A percentile compares a stretch with the other conserved stretches of the same genome.
phyloP scores from a whole-genome alignment of 2,888 invertebrate species.

The Altica lythri region DNA sequence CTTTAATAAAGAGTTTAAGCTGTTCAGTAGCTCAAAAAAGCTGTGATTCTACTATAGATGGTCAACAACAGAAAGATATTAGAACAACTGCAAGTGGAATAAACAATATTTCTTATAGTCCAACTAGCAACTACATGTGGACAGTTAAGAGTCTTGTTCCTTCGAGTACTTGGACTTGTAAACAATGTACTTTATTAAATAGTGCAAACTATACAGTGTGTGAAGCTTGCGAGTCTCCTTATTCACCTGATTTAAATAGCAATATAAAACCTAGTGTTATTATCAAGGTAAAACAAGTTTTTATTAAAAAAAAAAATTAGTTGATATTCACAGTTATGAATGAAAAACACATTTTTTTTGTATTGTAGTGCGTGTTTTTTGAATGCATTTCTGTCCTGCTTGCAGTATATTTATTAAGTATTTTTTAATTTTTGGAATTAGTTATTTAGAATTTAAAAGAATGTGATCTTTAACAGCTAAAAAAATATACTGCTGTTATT shows the following conservation, averaged over 20 bases:
- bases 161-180: constrained; percentile 67
- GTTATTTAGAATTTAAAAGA: no score
- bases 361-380: no score
- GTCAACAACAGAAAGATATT: constrained; percentile 49
- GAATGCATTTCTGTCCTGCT: no score
- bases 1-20: constrained; percentile 54
- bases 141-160: constrained; percentile 47
- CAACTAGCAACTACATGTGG: constrained; percentile 49
- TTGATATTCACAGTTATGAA: no score
- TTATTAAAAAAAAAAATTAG: no score
- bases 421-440: no score
- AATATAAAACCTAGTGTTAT: constrained; percentile 58
- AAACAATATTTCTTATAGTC: constrained; percentile 45
- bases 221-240: constrained; percentile 75
- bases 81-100: constrained; percentile 56
- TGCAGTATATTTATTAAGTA: no score
- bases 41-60: constrained; percentile 48
- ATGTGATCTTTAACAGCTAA: no score
- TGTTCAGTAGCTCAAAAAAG: constrained; percentile 52
- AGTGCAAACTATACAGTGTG: constrained; percentile 69
- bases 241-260: constrained; percentile 54
- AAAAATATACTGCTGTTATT: no score
- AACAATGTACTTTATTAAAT: constrained; percentile 78
- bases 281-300: constrained; percentile 57
- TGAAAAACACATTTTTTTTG: no score